These are phyloP conservation scores for Pachydiplax longipennis DNA, from an alignment of 2,888 invertebrate species.

Conservation along the genomic window DNA sequence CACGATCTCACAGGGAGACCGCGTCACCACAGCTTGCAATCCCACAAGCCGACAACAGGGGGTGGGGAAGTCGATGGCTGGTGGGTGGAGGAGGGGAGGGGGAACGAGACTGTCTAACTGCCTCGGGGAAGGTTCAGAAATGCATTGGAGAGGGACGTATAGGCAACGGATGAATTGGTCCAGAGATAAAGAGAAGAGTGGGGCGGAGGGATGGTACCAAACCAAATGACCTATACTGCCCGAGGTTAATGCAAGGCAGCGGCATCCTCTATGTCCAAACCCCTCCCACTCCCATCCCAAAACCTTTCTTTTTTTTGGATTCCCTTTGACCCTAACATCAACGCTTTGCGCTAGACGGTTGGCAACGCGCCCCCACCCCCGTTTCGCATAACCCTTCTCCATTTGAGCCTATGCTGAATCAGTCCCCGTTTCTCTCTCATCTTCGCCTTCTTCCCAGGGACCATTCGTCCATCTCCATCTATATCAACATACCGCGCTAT, in stretches of 20 bases:
- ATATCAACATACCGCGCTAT: neutral
- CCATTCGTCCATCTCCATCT: neutral
- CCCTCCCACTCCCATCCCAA: neutral
- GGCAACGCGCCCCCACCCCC: neutral
- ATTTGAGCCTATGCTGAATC: neutral
- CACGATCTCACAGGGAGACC: neutral
- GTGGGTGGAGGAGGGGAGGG: neutral
- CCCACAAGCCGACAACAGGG: neutral
- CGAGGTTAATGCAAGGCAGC: constrained; percentile 11
- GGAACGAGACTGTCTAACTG: neutral
- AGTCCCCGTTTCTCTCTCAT: neutral
- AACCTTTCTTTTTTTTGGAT: neutral
- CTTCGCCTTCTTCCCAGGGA: neutral
- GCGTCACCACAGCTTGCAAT: neutral
- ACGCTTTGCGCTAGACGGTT: neutral
- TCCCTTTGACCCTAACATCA: neutral
- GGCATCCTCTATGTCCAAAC: neutral
- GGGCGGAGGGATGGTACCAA: neutral
- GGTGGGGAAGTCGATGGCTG: neutral
- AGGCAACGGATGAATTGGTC: neutral
- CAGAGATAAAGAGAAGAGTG: neutral
- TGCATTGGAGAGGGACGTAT: constrained; percentile 1
- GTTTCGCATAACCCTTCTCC: neutral
- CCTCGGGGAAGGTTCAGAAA: constrained; percentile 30
- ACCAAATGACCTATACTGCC: constrained; percentile 34